Conservation (phyloP, 2,797 vertebrate species). For the Halcyon chelicuti region DNA sequence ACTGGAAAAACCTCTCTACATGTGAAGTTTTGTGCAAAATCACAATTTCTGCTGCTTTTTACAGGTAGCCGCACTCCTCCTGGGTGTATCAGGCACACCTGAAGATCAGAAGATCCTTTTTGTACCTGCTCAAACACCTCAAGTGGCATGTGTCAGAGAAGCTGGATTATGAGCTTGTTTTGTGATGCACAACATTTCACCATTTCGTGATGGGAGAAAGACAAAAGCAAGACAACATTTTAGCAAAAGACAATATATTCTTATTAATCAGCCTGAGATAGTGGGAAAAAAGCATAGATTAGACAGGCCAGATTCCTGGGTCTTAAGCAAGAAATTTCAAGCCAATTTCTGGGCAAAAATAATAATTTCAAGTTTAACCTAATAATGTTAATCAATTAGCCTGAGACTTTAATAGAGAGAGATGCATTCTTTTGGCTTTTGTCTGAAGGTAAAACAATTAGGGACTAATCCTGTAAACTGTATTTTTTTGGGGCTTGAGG, state of each 20-base stretch:
- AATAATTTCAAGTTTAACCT: not conserved
- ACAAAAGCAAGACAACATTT: not conserved
- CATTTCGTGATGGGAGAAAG: not conserved
- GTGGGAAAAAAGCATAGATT: not conserved
- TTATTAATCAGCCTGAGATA: not conserved
- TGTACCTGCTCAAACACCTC: not conserved
- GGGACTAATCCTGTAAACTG: constrained; percentile 1
- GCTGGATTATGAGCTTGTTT: not conserved
- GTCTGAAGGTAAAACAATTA: not conserved
- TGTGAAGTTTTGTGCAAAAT: not conserved
- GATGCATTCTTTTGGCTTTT: not conserved
- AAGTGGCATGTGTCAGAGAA: rapidly evolving
- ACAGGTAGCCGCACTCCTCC: rapidly evolving
- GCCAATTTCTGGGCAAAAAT: not conserved
- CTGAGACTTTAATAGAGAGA: not conserved
- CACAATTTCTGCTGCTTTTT: not conserved
- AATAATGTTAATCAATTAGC: not conserved
- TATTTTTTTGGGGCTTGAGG: constrained; percentile 32
- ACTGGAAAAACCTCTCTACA: not conserved
- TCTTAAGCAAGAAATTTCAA: not conserved
- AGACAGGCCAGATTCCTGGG: not conserved
- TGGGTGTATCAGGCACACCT: too few relatives aligned
- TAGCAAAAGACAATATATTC: not conserved
- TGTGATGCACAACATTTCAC: not conserved
- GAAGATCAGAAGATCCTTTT: not conserved